Evolutionary conservation across 2,888 invertebrate species (phyloP), one percentile per base, ranked within the genome.

Genomic region (Drosophila aldrichi): DNA sequence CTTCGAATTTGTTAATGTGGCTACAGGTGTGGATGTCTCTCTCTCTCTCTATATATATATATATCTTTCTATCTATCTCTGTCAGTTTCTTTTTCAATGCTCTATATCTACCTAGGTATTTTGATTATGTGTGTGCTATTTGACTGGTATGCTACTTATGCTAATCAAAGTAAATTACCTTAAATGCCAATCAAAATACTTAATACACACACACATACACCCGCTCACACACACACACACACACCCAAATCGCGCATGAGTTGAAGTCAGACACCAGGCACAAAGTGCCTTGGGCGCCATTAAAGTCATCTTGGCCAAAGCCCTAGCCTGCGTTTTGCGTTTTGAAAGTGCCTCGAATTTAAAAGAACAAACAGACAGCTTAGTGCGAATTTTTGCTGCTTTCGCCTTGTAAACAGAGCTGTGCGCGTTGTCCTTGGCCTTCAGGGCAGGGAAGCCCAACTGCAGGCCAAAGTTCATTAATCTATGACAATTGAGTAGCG

Each of bases 171-270:
- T 52, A 52, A 70, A 72, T 65, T 65, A 58, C 65, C 59, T 41
- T 62, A 52, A 66, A 61, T 60, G 64, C 59, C 59, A 73, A 73
- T 73, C 74, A 67, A 58, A 73, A 59, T 55, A 70, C 65, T 49
- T 49, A 49, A n/a, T 6, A 32, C 16, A 9, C 9, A 16, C 16
- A 46, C 16, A 44, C 14, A 43, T 18, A 20, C 8, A 14, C 8
- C 7, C n/a, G 10, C 46, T 10, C n/a, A 40, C 40, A 16, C 32
- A 44, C 20, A 51, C 20, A 51, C 18, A 22, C 20, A 38, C 57
- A 40, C 3, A 14, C 10, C 5, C n/a, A 8, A 16, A 14, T 10
- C 9, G 10, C 3, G n/a, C 25, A 56, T 16, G 20, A 36, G 36
- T 36, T 44, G 12, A 18, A 44, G 29, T 46, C 22, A 22, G 34